A percentile compares a stretch with the other conserved stretches of the same genome.
phyloP scores from a whole-genome alignment of 2,113 vertebrate species.

The Oncorhynchus masou region DNA sequence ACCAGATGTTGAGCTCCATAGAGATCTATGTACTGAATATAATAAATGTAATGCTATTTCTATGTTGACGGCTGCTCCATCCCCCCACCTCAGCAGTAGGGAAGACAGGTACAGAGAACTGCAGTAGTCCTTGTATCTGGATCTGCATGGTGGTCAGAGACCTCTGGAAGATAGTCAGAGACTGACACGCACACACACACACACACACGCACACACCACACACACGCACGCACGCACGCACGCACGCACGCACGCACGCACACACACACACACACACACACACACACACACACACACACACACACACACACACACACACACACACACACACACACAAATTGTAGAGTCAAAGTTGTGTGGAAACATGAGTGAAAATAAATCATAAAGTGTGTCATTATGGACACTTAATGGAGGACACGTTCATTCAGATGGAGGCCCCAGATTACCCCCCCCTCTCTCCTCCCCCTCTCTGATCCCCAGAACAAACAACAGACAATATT shows the following conservation, averaged over 20 bases:
- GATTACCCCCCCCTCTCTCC: slow-evolving; percentile 12
- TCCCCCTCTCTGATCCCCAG: slow-evolving; percentile 18
- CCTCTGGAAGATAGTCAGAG: slow-evolving; percentile 86
- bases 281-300: no score
- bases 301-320: no score
- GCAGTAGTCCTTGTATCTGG: slow-evolving; percentile 83
- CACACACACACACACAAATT: no score
- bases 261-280: slow-evolving; percentile 32
- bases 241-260: slow-evolving; percentile 38
- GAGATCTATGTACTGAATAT: no score
- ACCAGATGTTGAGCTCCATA: no score
- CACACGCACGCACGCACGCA: slow-evolving; percentile 42
- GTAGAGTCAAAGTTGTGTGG: neutral
- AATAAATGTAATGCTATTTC: no score
- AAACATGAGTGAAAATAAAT: slow-evolving; percentile 11
- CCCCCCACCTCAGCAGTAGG: slow-evolving; percentile 83
- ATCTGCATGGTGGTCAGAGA: slow-evolving; percentile 91
- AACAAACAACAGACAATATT: slow-evolving; percentile 56
- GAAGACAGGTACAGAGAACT: slow-evolving; percentile 79
- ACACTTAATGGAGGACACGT: slow-evolving; percentile 47
- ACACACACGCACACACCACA: slow-evolving; percentile 42
- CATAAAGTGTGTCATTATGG: slow-evolving; percentile 41
- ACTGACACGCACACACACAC: slow-evolving; percentile 68
- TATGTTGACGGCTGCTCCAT: neutral
- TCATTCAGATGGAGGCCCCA: slow-evolving; percentile 42